Conservation (phyloP, 2,797 vertebrate species). For the Gila robusta region DNA sequence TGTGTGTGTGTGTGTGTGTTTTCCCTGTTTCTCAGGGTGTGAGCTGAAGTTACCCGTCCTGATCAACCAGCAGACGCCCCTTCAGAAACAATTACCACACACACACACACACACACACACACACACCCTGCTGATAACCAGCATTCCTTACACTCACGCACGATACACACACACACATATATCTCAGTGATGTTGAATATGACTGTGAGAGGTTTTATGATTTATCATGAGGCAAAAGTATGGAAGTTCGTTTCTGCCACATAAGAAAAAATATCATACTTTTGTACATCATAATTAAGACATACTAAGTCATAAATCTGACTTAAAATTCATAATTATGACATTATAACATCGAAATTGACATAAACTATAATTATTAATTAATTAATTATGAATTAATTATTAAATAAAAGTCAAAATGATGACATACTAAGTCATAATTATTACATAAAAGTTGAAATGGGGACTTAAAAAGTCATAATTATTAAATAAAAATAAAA, state of each 20-base stretch:
- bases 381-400: no score
- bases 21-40: conserved; percentile 45
- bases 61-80: conserved; percentile 40
- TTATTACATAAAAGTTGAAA: no score
- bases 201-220: neutral
- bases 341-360: neutral
- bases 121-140: conserved; percentile 15
- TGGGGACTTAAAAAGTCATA: no score
- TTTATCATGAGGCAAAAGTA: no score
- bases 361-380: no score
- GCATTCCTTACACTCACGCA: neutral
- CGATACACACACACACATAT: neutral
- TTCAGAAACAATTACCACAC: conserved; percentile 9
- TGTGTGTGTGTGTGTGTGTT: neutral
- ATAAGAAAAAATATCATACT: neutral
- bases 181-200: neutral
- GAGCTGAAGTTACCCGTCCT: conserved; percentile 48
- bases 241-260: neutral
- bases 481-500: no score
- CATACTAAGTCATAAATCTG: no score
- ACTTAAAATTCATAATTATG: neutral
- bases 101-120: neutral
- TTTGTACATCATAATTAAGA: neutral
- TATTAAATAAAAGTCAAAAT: no score
- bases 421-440: no score